Evolutionary conservation across 2,113 vertebrate genomes (phyloP).

Genomic region (Casuarius casuarius): DNA sequence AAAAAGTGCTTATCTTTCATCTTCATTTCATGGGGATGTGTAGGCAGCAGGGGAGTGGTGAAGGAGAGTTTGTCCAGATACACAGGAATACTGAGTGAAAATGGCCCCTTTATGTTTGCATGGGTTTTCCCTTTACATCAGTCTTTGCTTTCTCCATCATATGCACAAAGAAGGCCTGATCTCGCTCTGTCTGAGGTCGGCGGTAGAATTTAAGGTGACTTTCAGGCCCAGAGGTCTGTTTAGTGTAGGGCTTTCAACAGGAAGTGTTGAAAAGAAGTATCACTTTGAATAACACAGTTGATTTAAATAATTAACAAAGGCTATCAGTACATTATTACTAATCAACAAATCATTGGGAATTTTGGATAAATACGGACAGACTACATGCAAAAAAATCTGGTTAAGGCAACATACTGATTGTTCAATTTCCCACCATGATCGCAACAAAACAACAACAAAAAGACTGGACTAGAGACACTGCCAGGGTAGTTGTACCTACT

Average conservation of each 20-base stretch:
- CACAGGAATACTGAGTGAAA: background rate
- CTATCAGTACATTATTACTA: background rate
- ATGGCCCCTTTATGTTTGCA: background rate
- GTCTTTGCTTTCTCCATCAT: background rate
- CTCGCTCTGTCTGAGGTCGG: background rate
- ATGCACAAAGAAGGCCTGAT: background rate
- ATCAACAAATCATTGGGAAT: background rate
- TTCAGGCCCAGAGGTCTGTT: background rate
- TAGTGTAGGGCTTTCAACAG: background rate
- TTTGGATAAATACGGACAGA: background rate
- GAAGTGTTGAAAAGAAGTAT: background rate
- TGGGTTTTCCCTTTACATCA: background rate
- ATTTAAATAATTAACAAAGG: background rate
- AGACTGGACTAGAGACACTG: background rate
- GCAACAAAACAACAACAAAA: background rate
- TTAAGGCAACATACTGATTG: background rate
- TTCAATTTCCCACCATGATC: background rate
- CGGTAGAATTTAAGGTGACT: background rate
- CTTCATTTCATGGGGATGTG: background rate
- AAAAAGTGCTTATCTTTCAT: background rate
- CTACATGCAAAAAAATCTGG: background rate
- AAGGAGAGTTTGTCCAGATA: background rate
- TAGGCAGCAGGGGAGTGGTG: background rate
- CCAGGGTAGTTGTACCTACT: background rate
- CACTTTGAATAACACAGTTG: background rate